Base-by-base conservation (phyloP, 2,113 vertebrate genomes). In the Antennarius striatus region DNA sequence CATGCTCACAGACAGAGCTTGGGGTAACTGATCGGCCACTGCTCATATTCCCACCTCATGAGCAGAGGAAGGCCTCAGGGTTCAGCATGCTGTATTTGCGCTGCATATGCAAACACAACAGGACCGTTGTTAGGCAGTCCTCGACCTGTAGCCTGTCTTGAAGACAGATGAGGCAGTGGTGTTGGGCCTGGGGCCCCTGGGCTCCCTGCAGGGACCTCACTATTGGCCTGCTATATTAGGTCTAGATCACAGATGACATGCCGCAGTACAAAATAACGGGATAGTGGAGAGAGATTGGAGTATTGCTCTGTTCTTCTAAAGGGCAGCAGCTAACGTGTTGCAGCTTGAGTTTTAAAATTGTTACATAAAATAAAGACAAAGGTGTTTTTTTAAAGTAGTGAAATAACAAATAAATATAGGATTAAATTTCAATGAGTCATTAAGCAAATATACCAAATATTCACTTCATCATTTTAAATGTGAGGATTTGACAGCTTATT, bases 201-300 rank as follows among this genome's bases (percentile, higher is more conserved):
- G 67, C 64, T 75, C 70, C 87, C 78, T 82, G 79, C 78, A 70
- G 84, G 84, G 83, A 86, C 81, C 80, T 65, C 63, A 73, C 75
- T 72, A 73, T 65, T 46, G 75, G 83, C 59, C 81, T 92, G 88
- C 85, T 91, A 78, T 85, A 92, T 92, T 90, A 91, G 84, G 64
- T 83, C 64, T 80, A 82, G 83, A 92, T 92, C 88, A 80, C 79
- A 83, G 81, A 70, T 91, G 90, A 91, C 90, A 75, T 67, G 40
- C 66, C 73, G 73, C 22, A 9, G 71, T 62, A 68, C 61, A 76
- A 77, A 81, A 69, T 66, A 72, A 69, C 53, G 75, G 63, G 53
- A 60, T 56, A 39, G 63, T 56, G 40, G 36, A 64, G 50, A 65
- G 60, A 56, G 36, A 40, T 13, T 7, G 40, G 15, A 57, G 56